phyloP scores from a whole-genome alignment of 2,113 vertebrate genomes.

The Nestor notabilis region DNA sequence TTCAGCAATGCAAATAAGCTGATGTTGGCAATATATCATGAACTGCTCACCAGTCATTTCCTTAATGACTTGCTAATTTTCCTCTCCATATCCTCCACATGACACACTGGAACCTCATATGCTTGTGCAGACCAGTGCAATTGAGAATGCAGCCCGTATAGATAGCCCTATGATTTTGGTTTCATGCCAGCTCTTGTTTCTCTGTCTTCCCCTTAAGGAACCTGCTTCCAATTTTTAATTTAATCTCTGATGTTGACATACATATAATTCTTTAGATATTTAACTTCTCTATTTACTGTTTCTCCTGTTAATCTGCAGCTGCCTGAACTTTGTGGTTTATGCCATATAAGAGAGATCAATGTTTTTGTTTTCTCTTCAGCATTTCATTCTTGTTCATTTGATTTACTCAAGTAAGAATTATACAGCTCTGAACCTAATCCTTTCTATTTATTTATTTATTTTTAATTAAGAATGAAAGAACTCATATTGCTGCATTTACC shows the following conservation, averaged over 20 bases:
- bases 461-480: slow-evolving; percentile 13
- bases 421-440: neutral
- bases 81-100: slow-evolving; percentile 47
- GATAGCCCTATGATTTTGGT: neutral
- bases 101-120: slow-evolving; percentile 35
- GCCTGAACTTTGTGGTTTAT: neutral
- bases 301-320: neutral
- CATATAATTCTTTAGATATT: neutral
- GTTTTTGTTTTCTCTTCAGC: neutral
- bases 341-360: neutral
- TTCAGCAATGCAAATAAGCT: slow-evolving; percentile 68
- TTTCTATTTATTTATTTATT: neutral
- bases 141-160: neutral
- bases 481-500: neutral
- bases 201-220: neutral
- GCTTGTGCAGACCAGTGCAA: neutral
- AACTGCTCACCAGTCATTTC: slow-evolving; percentile 66
- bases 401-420: neutral
- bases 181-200: neutral
- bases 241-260: neutral
- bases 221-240: neutral
- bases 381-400: neutral
- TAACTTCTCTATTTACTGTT: neutral
- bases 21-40: slow-evolving; percentile 61
- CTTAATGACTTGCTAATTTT: slow-evolving; percentile 78